Evolutionary conservation across 2,113 vertebrate genomes (phyloP).

Genomic region (Alethe diademata): DNA sequence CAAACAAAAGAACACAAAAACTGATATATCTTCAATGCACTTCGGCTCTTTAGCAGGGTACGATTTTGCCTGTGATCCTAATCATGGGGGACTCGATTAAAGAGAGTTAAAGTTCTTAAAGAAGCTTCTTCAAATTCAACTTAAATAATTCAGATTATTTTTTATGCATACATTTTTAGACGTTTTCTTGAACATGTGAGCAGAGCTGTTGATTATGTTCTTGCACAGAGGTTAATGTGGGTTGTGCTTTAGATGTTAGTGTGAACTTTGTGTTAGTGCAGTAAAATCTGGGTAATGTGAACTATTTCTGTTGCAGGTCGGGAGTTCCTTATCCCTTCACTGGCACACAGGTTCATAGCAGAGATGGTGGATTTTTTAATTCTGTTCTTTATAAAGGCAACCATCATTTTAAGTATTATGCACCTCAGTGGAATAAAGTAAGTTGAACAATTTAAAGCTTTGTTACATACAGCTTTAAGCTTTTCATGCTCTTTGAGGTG

Average conservation of each 20-base stretch:
- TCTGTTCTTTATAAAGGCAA: conserved; percentile 93
- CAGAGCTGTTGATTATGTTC: not conserved
- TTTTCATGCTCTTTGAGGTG: not conserved
- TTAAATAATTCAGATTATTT: not conserved
- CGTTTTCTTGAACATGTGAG: not conserved
- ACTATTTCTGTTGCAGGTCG: conserved; percentile 76
- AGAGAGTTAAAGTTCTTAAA: not conserved
- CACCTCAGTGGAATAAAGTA: conserved; percentile 96
- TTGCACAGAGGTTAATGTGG: not conserved
- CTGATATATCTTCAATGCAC: not conserved
- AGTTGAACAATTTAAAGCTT: conserved; percentile 64
- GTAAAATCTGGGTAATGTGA: not conserved
- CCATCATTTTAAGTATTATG: conserved; percentile 92
- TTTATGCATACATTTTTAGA: not conserved
- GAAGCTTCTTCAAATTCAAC: not conserved
- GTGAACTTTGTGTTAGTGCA: not conserved
- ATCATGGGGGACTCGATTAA: not conserved
- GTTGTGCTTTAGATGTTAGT: not conserved
- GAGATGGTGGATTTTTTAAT: conserved; percentile 97
- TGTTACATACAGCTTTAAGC: not conserved
- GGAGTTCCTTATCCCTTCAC: conserved; percentile 89
- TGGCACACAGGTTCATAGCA: conserved; percentile 90
- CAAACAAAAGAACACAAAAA: not conserved
- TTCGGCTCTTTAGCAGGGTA: not conserved
- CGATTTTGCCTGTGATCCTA: not conserved